Evolutionary conservation across 2,797 vertebrate genomes (phyloP).

Genomic region (Acanthiza pusilla): DNA sequence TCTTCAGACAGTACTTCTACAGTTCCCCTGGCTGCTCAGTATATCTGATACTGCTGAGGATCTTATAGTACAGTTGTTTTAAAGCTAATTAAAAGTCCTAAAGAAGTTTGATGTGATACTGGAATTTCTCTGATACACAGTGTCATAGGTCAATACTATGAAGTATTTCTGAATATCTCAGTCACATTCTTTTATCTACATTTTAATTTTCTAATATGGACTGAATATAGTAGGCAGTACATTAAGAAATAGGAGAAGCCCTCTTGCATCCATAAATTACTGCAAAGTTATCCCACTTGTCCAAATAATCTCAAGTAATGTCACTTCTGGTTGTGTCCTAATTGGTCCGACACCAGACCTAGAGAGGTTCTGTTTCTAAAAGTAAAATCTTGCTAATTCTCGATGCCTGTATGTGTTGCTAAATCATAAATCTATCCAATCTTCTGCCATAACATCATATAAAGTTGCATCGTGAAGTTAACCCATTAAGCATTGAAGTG

Average conservation of each 20-base stretch:
- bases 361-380: background rate
- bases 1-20: background rate
- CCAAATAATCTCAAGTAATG: background rate
- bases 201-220: background rate
- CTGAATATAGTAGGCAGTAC: background rate
- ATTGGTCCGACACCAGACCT: background rate
- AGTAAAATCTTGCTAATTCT: background rate
- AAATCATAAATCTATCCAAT: background rate
- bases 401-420: background rate
- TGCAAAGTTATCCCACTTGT: background rate
- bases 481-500: background rate
- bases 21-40: background rate
- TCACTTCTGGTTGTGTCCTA: background rate
- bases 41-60: background rate
- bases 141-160: background rate
- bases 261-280: background rate
- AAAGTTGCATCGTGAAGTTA: background rate
- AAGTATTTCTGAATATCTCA: background rate
- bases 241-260: background rate
- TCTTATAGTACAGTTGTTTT: background rate
- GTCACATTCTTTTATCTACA: background rate
- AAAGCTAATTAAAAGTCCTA: background rate
- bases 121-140: background rate
- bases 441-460: background rate
- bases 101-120: background rate